Base-by-base conservation (phyloP, 2,113 vertebrate species). In the Microcebus lehilahytsara region DNA sequence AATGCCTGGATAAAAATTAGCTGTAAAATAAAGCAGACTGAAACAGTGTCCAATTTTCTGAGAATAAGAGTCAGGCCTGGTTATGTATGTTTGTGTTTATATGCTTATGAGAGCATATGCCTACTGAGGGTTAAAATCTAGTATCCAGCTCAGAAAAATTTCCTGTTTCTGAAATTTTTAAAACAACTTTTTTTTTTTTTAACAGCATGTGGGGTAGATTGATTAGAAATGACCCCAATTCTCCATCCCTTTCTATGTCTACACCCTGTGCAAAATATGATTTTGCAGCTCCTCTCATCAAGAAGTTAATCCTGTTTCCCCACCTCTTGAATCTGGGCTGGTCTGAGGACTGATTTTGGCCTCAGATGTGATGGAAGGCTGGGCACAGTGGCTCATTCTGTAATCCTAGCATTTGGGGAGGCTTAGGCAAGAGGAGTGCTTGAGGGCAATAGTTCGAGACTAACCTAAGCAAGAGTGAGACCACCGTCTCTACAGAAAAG, bases 21-120 rank as follows among this genome's bases (percentile, higher is more conserved):
- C 94, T 96, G 40, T 46, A 74, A 96, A 98, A 96, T 51, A 88
- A 92, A 97, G 92, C 81, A 96, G 51, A 95, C 92, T 87, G 79
- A 94, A 93, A 56, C 30, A 93, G 66, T 80, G 34, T 42, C 75
- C 75, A 93, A 56, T 98, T 97, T 98, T 94, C 62, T 96, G 95
- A 84, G 85, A 66, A 91, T 10, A 37, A 49, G 10, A 91, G 40
- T 95, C 10, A 27, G n/a, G 34, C 56, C 16, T 14, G 19, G 23
- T 75, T 80, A 42, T 42, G 20, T 69, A 32, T 91, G 25, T 74
- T 89, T 95, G 62, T 49, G 6, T 69, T 85, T 69, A 53, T n/a
- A 30, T 90, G 13, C 34, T 89, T 81, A 81, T 53, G 42, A 80
- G 4, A 25, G 2, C 22, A 23, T 27, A 40, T 13, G 12, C 6